Base-by-base conservation (phyloP, 2,113 vertebrate species). In the Engraulis encrasicolus region DNA sequence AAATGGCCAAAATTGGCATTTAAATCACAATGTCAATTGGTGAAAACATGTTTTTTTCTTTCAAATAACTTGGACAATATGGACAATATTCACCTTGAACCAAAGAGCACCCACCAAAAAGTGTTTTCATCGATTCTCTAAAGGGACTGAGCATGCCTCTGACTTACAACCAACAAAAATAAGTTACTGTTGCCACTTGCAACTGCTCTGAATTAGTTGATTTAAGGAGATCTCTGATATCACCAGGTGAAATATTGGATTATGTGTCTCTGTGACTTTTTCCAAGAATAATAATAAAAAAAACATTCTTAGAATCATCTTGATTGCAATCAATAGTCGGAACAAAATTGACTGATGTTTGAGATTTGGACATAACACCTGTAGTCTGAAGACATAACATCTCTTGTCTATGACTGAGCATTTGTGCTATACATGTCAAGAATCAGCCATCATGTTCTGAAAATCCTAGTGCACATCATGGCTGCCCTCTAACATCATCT, bases 241-340 rank as follows among this genome's bases (percentile, higher is more conserved):
- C 4, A 74, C 66, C 66, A 74, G 27, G 14, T 74, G 17, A 74
- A 12, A 74, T 15, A 74, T 34, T 74, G 66, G 27, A 74, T 74
- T 36, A 27, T 74, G 17, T 74, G 12, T 74, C 66, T 31, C 66
- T 74, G 58, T 61, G 66, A 14, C 4, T 5, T 45, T 74, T 74
- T 34, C 34, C 23, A 71, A 61, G 58, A 61, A 23, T 61, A 23
- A 5, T 12, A 66, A n/a, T n/a, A n/a, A n/a, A n/a, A n/a, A n/a
- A n/a, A n/a, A 31, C 66, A 74, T 74, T 74, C 27, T 15, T 74
- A 74, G 27, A 74, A 34, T 74, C 31, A 74, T 12, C 31, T 17
- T 17, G 66, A 74, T 36, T 74, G 66, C 66, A 74, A 74, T 74
- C 31, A 14, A 34, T 66, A 74, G 66, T 74, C 66, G 27, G 66